Conservation (phyloP, 1,140 invertebrate genomes). For the Kradibia gibbosae region DNA sequence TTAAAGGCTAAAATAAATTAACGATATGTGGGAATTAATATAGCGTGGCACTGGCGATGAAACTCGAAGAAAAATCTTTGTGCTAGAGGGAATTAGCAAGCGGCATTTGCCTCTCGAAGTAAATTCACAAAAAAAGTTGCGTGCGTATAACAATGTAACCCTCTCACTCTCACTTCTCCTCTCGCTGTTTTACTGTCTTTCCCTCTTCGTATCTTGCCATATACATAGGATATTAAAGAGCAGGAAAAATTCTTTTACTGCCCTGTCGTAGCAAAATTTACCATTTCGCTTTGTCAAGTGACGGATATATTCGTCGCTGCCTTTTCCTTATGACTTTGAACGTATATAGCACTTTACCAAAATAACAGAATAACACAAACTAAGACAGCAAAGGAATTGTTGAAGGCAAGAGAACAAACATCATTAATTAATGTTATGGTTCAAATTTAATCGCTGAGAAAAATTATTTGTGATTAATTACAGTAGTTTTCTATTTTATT, state of each 20-base stretch:
- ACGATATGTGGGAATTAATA: conserved; percentile 41
- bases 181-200: not conserved
- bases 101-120: not conserved
- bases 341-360: not conserved
- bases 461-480: conserved; percentile 33
- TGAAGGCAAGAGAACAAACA: conserved; percentile 8
- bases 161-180: not conserved
- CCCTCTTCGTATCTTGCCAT: not conserved
- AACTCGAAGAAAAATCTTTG: not conserved
- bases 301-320: conserved; percentile 6
- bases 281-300: conserved; percentile 22
- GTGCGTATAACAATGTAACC: not conserved
- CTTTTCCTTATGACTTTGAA: not conserved
- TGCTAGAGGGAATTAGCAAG: not conserved
- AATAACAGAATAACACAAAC: conserved; percentile 22
- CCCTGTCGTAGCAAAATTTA: conserved; percentile 35
- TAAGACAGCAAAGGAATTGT: not conserved
- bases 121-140: not conserved
- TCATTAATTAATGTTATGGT: conserved; percentile 27
- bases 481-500: not conserved
- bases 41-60: not conserved
- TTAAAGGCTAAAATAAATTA: conserved; percentile 28
- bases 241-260: conserved; percentile 22
- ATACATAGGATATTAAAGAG: not conserved
- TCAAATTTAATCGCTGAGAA: not conserved